Evolutionary conservation across 2,113 vertebrate genomes (phyloP).

Genomic region (Nymphicus hollandicus): DNA sequence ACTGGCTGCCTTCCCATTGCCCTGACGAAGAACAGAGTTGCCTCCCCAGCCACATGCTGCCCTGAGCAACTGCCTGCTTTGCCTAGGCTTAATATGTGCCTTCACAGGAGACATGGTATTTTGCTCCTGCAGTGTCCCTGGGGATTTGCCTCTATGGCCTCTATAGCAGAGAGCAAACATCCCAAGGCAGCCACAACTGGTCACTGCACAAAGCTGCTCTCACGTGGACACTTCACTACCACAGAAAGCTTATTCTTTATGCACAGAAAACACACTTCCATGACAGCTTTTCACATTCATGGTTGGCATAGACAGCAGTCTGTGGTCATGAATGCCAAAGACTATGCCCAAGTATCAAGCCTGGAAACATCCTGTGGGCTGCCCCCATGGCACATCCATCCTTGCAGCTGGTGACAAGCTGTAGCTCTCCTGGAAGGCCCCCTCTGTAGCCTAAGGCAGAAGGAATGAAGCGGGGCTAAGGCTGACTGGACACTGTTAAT

Average conservation of each 20-base stretch:
- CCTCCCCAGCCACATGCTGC: neutral
- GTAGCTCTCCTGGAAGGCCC: rapidly evolving
- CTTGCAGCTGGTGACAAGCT: neutral
- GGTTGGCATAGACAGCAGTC: neutral
- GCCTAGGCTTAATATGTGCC: neutral
- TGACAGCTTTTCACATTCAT: rapidly evolving
- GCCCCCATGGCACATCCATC: rapidly evolving
- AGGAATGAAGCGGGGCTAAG: neutral
- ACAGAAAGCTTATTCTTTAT: neutral
- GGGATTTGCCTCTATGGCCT: neutral
- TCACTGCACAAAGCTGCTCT: neutral
- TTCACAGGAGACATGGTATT: neutral
- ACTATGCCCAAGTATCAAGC: neutral
- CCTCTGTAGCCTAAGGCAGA: neutral
- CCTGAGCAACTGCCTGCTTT: neutral
- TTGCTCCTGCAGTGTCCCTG: neutral
- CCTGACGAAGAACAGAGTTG: neutral
- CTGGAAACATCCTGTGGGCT: neutral
- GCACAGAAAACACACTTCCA: neutral
- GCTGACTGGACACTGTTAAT: rapidly evolving
- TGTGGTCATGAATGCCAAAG: rapidly evolving
- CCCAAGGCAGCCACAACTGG: neutral
- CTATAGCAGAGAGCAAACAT: neutral
- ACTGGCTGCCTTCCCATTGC: neutral
- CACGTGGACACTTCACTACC: rapidly evolving